Evolutionary conservation across 2,888 invertebrate species (phyloP), one percentile per base, ranked within the genome.

Genomic region (Thelaira solivaga): DNA sequence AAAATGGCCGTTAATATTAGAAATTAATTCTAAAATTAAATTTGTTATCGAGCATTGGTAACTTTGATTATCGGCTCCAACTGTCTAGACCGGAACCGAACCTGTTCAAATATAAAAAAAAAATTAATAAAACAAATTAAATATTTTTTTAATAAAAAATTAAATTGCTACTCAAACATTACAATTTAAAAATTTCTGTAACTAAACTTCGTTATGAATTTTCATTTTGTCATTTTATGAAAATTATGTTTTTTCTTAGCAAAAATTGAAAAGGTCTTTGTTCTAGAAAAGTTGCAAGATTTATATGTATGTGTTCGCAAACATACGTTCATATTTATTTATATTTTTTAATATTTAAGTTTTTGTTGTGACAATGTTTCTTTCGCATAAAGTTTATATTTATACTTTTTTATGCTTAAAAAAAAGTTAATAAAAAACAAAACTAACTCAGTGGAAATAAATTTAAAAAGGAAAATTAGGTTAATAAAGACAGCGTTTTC

Each of bases 261-360:
- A 26, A 59, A 59, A 31, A 43, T n/a, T 11, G 2, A 10, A 20
- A 36, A 36, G 36, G 43, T 24, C 16, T 36, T 55, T 55, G 24
- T 67, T 10, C 16, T 26, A 36, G 7, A 49, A 11, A 67, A 67
- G 11, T 67, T 43, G 22, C 20, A 3, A 55, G 16, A 16, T 53
- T 45, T 24, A 1, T 39, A 39, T 16, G n/a, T 5, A 20, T 6
- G 5, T 20, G 8, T 34, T 36, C 8, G n/a, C n/a, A n/a, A n/a
- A n/a, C n/a, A n/a, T 3, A 36, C 36, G 7, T 34, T 34, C 18
- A 53, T 47, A 61, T 51, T 34, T 18, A 43, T 16, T 29, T 55
- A 47, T 72, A 55, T 61, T 51, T 45, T 59, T 67, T 74, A 67
- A 53, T 67, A 67, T 67, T 67, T 36, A 45, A 36, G 34, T 65